Percentiles rank a stretch among this genome's conserved stretches.
Conservation (phyloP, 1,140 invertebrate species). For the Leucophenga varia region DNA sequence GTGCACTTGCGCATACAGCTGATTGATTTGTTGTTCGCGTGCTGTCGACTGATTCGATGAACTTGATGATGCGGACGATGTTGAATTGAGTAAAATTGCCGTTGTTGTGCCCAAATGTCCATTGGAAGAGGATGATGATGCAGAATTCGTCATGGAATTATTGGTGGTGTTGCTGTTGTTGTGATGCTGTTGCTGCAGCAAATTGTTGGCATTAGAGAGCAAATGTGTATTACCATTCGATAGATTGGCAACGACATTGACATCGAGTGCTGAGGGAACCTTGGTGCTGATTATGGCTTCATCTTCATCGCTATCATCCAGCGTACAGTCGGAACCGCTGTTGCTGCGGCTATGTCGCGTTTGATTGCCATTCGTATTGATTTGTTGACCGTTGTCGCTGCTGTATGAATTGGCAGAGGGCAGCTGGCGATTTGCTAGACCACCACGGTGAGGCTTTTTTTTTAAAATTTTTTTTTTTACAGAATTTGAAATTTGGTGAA, state of each 20-base stretch:
- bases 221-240: slow-evolving; percentile 44
- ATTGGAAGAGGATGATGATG: too few relatives aligned
- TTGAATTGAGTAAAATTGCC: slow-evolving; percentile 44
- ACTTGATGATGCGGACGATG: slow-evolving; percentile 41
- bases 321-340: slow-evolving; percentile 50
- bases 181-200: slow-evolving; percentile 35
- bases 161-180: slow-evolving; percentile 12
- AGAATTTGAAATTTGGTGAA: neutral
- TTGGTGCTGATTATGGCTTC: slow-evolving; percentile 18
- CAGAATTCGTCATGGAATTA: neutral
- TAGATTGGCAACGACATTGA: slow-evolving; percentile 15
- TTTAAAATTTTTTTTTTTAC: slow-evolving; percentile 18
- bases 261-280: slow-evolving; percentile 8
- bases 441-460: slow-evolving; percentile 63
- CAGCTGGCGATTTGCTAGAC: slow-evolving; percentile 62
- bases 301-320: slow-evolving; percentile 46
- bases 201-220: slow-evolving; percentile 41
- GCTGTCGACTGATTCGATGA: slow-evolving; percentile 42
- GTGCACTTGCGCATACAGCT: slow-evolving; percentile 54
- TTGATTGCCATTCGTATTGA: slow-evolving; percentile 20
- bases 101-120: slow-evolving; percentile 46
- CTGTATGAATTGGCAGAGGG: slow-evolving; percentile 50
- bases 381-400: slow-evolving; percentile 19
- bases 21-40: slow-evolving; percentile 51
- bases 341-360: slow-evolving; percentile 37